Evolutionary conservation across 2,797 vertebrate genomes (phyloP).

Genomic region (Eulemur albifrons): DNA sequence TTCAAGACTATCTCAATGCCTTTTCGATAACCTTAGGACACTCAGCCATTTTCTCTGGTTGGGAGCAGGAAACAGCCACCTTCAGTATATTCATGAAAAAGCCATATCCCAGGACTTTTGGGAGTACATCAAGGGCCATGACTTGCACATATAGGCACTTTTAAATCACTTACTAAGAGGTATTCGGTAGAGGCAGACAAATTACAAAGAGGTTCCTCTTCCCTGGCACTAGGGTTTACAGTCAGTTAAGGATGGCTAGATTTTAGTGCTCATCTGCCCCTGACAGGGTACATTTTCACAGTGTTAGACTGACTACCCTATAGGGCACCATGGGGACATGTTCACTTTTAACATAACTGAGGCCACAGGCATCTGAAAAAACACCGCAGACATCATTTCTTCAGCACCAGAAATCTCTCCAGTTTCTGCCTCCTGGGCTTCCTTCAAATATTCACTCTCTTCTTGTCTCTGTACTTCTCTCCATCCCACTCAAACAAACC

Average conservation of each 20-base stretch:
- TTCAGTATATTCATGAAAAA: not conserved
- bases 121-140: not conserved
- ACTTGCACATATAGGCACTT: not conserved
- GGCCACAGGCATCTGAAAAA: not conserved
- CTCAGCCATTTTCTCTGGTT: not conserved
- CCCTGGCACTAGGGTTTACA: not conserved
- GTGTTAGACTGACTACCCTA: not conserved
- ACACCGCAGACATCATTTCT: conserved; percentile 4
- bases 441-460: not conserved
- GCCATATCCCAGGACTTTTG: not conserved
- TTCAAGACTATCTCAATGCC: conserved; percentile 6
- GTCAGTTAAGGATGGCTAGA: not conserved
- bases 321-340: not conserved
- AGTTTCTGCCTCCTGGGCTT: not conserved
- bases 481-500: not conserved
- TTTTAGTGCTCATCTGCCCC: not conserved
- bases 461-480: conserved; percentile 8
- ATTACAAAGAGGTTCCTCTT: conserved; percentile 5
- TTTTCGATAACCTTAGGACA: not conserved
- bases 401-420: not conserved
- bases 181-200: not conserved
- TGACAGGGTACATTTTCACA: not conserved
- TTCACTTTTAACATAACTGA: not conserved
- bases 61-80: not conserved
- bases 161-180: not conserved